These are phyloP conservation scores for Coilia nasus DNA, from an alignment of 2,797 vertebrate genomes.

Conservation along the genomic window DNA sequence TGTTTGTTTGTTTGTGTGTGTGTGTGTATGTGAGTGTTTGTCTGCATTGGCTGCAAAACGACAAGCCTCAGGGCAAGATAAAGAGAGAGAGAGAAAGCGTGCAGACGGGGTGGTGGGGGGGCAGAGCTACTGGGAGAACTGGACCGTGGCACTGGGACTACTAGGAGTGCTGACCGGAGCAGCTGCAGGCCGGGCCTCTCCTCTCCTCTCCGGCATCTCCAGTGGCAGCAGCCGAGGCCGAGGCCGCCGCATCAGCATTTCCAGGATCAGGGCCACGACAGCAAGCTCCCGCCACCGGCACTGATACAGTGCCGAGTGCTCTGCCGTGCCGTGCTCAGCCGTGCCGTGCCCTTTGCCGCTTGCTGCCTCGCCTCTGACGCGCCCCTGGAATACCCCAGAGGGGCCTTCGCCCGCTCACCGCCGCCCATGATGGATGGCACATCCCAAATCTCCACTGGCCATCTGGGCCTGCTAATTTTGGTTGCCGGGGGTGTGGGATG, in stretches of 20 bases:
- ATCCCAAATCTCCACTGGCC: conserved; percentile 72
- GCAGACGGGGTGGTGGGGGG: too few species aligned
- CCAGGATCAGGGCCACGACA: background rate
- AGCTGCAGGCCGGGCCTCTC: conserved; percentile 26
- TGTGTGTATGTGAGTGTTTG: too few species aligned
- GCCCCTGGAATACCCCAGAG: background rate
- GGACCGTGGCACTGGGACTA: conserved; percentile 50
- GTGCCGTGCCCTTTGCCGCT: background rate
- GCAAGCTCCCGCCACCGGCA: background rate
- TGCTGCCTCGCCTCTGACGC: background rate
- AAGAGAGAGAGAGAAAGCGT: background rate
- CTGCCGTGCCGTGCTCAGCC: background rate
- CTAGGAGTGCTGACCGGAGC: conserved; percentile 44
- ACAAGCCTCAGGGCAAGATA: conserved; percentile 18
- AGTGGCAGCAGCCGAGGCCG: background rate
- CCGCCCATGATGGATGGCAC: conserved; percentile 72
- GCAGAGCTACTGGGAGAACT: background rate
- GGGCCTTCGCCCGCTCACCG: conserved; percentile 55
- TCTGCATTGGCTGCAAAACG: background rate
- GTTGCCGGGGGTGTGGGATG: conserved; percentile 68
- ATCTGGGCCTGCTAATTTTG: conserved; percentile 74
- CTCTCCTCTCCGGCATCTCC: background rate
- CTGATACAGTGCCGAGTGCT: background rate
- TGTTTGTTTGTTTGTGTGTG: too few species aligned
- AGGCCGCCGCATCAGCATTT: conserved; percentile 15